Base-by-base conservation (phyloP, 2,113 vertebrate species). In the Otis tarda region DNA sequence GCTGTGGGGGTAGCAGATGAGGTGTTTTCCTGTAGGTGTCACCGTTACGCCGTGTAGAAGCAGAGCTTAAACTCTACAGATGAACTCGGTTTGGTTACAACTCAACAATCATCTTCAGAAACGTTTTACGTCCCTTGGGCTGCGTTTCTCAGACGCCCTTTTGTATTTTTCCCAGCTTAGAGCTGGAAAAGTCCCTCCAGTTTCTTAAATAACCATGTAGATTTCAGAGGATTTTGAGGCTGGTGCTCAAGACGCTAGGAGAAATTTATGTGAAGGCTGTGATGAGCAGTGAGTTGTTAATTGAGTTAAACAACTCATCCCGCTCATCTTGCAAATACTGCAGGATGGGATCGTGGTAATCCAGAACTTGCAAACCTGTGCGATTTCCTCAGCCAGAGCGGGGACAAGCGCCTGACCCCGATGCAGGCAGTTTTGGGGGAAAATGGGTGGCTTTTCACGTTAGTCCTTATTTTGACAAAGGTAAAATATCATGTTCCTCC, bases 1-100 rank as follows among this genome's bases (percentile, higher is more conserved):
- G 83, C 69, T 77, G 88, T 68, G 45, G 75, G 63, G 60, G 52
- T 12, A 77, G 61, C 67, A 35, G 27, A 65, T 35, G 90, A 76
- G 37, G 37, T 55, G 45, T 91, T 80, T 92, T 83, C 94, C 96
- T 96, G 80, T 94, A 97, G 96, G 65, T 97, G 96, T 95, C 96
- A 92, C 89, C 91, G 75, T 76, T 50, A 35, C 31, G 35, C 93
- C 27, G 1, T 2, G 53, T 25, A 75, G 30, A 78, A 94, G 22
- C 47, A 2, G 31, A 49, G 60, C 19, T 43, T 14, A 3, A 94
- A 28, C 37, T 77, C 25, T 5, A 9, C 35, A 4, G 17, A 10
- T 41, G 31, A 81, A 19, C 27, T 90, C 65, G 1, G 24, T 63
- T 80, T 12, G 30, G 22, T 80, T 59, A 12, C 0, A 1, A 23